Percentiles rank a stretch among this genome's conserved stretches.
Evolutionary conservation across 1,140 invertebrate genomes (phyloP).

Genomic region (Belonocnema kinseyi): DNA sequence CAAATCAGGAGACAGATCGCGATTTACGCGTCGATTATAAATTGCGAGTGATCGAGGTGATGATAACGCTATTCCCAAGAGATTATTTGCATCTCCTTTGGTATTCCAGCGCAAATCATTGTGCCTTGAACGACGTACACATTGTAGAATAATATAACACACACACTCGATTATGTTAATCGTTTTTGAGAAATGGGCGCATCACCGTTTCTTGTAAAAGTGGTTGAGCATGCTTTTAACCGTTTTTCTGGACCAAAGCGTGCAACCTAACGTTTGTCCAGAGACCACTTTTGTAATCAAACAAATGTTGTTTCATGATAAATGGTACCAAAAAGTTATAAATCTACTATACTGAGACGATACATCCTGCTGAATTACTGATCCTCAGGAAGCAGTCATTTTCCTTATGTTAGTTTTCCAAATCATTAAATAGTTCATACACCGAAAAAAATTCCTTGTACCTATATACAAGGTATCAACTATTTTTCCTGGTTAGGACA

Average conservation of each 20-base stretch:
- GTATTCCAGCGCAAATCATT: conserved; percentile 24
- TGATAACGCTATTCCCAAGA: not conserved
- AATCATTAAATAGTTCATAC: too few species aligned
- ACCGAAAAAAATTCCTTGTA: too few species aligned
- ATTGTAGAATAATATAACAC: not conserved
- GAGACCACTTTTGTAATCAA: not conserved
- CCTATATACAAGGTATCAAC: too few species aligned
- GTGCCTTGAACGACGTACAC: conserved; percentile 3
- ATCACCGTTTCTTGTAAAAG: conserved; percentile 15
- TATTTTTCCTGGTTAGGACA: too few species aligned
- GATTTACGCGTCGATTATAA: conserved; percentile 17
- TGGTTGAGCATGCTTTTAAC: conserved; percentile 7
- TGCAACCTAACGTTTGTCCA: not conserved
- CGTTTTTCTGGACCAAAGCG: not conserved
- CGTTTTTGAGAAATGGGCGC: conserved; percentile 19
- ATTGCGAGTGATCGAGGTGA: conserved; percentile 8
- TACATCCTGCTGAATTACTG: too few species aligned
- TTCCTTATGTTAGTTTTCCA: too few species aligned
- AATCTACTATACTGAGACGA: too few species aligned
- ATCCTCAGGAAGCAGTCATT: too few species aligned
- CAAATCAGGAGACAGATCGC: not conserved
- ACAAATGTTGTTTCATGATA: not conserved
- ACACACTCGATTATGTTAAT: conserved; percentile 22
- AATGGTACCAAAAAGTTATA: too few species aligned
- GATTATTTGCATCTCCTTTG: not conserved